Base-by-base conservation (phyloP, 2,113 vertebrate genomes). In the Eptatretus burgeri region DNA sequence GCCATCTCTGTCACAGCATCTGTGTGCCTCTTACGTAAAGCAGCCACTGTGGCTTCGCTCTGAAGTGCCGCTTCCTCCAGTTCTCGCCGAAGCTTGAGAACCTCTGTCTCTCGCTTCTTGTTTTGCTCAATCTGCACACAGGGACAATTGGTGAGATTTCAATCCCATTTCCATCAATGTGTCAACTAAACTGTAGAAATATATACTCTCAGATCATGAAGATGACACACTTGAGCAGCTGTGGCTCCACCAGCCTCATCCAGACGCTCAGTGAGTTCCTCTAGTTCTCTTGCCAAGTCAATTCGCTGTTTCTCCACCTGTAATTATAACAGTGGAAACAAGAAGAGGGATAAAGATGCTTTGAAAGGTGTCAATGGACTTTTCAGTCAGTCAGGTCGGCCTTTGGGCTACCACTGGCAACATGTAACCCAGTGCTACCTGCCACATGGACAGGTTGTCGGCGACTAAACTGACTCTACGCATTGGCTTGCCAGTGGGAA, bases 261-360 rank as follows among this genome's bases (percentile, higher is more conserved):
- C 64, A 81, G 71, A 10, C 76, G 69, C 66, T 80, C 78, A 2
- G 77, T 78, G 64, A 80, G 72, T 18, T 79, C 77, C 13, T 81
- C 78, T 51, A 80, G 71, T 49, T 81, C 79, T 66, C 74, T 74
- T 66, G 69, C 75, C 11, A 81, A 70, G 64, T 81, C 79, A 49
- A 74, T 68, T 16, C 79, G 74, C 67, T 81, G 79, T 70, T 80
- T 81, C 71, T 80, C 79, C 63, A 78, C 77, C 74, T 75, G 62
- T 17, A 41, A 41, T 41, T 41, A 41, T 41, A 41, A 41, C 27
- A 7, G 27, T 41, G 27, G 27, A 41, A 41, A 41, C 27, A 41
- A 41, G 27, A 41, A 41, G 27, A 41, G 27, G 7, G 3, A 41
- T 41, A 41, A 41, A 41, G 27, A 41, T 41, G 27, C 27, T 41